Conservation (phyloP, 2,113 vertebrate species). For the Hymenochirus boettgeri region DNA sequence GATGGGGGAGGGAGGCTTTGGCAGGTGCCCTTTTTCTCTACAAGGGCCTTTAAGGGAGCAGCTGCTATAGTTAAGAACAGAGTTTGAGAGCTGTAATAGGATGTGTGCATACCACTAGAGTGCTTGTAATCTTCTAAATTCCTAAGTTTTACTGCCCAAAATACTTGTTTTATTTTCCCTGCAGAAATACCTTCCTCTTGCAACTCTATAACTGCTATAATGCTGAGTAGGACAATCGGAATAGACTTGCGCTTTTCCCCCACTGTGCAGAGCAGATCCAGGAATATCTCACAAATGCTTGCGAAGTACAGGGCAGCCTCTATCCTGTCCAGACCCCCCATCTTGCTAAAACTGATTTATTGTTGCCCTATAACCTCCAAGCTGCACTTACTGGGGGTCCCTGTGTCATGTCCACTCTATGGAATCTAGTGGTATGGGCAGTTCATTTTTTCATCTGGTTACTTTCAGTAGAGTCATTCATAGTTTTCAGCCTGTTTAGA, state of each 20-base stretch:
- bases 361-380: slow-evolving; percentile 24
- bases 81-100: neutral
- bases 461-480: no score
- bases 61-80: slow-evolving; percentile 5
- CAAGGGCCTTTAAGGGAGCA: slow-evolving; percentile 1
- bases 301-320: slow-evolving; percentile 9
- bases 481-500: no score
- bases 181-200: neutral
- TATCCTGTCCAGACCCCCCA: slow-evolving; percentile 19
- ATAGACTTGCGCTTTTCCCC: neutral
- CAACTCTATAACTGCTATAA: neutral
- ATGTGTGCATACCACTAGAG: neutral
- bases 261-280: slow-evolving; percentile 18
- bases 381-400: slow-evolving; percentile 27
- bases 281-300: slow-evolving; percentile 33
- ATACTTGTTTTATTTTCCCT: slow-evolving; percentile 26
- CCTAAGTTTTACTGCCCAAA: slow-evolving; percentile 31
- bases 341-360: slow-evolving; percentile 23
- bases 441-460: slow-evolving; percentile 1
- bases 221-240: neutral
- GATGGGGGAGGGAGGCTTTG: slow-evolving; percentile 18
- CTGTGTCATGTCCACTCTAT: slow-evolving; percentile 8
- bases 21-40: slow-evolving; percentile 33
- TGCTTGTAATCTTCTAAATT: slow-evolving; percentile 22
- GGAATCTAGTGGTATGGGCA: slow-evolving; percentile 23